Evolutionary conservation across 2,113 vertebrate species (phyloP).

Genomic region (Coracopsis vasa): DNA sequence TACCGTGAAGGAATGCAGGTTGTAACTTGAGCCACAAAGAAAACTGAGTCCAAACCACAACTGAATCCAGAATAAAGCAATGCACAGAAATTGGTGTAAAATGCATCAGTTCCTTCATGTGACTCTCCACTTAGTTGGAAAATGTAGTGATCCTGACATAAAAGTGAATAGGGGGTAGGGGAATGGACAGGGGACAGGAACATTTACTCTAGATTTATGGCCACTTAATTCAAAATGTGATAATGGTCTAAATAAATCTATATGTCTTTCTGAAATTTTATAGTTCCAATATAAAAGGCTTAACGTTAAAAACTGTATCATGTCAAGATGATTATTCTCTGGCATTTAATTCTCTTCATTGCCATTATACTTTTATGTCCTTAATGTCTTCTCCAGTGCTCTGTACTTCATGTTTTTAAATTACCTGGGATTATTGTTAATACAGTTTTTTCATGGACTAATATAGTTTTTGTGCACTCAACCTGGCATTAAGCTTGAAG

Average conservation of each 20-base stretch:
- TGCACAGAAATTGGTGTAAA: neutral
- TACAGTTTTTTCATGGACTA: neutral
- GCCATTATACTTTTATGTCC: neutral
- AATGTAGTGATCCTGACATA: neutral
- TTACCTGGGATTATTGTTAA: neutral
- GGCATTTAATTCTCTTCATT: neutral
- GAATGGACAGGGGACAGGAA: neutral
- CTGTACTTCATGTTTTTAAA: neutral
- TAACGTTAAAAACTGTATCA: neutral
- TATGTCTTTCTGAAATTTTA: neutral
- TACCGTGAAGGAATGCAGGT: neutral
- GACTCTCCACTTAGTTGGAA: neutral
- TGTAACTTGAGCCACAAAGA: neutral
- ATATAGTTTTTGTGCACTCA: neutral
- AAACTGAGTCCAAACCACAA: neutral
- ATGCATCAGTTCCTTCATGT: neutral
- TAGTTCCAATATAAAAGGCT: neutral
- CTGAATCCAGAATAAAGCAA: neutral
- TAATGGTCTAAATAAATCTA: neutral
- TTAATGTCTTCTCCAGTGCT: neutral
- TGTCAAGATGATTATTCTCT: neutral
- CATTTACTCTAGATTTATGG: neutral
- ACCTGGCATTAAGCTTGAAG: neutral
- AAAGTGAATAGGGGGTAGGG: neutral
- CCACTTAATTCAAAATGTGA: neutral